Base-by-base conservation (phyloP, 2,113 vertebrate genomes). In the Larimichthys polyactis region DNA sequence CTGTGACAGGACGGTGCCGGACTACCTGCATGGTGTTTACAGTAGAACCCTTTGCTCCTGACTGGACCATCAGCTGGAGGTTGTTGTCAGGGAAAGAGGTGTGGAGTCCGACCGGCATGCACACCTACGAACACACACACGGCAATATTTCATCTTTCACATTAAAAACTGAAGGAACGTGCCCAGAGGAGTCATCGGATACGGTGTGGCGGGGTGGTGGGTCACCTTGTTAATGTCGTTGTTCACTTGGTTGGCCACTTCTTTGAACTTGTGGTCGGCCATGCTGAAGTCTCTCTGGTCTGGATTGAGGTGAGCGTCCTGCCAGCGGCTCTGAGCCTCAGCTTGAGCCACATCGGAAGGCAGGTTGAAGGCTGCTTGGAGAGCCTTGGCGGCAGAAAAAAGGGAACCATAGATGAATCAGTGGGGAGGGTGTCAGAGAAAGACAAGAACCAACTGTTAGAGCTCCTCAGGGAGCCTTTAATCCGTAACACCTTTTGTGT, bases 11-110 rank as follows among this genome's bases (percentile, higher is more conserved):
- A 4, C 8, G 9, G 6, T 19, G 11, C 11, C 7, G 1, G 15
- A n/a, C 12, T 90, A 96, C 98, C 97, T 99, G 98, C 97, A 99
- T 99, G 2, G 98, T 99, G 92, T 99, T 99, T 15, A 99, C 98
- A 11, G 98, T 97, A 0, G 98, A 99, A 8, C 98, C 98, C 85
- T 99, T 99, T 76, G 98, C 98, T 91, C 98, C 98, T 3, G 98
- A 99, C 70, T 97, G 97, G 15, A 99, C 98, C 98, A 99, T 99
- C 92, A 99, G 88, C 87, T 99, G 98, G 63, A 99, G 95, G 93
- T 98, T 99, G 94, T 99, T 99, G 76, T 98, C 97, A 16, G 98
- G 98, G 89, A 99, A 99, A 27, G 93, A 93, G 43, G 96, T 95
- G 87, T 99, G 96, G 60, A 99, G 97, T 46, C 98, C 98, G 0